These are phyloP conservation scores for Coilia nasus DNA, from an alignment of 2,797 vertebrate genomes.

Conservation along the genomic window DNA sequence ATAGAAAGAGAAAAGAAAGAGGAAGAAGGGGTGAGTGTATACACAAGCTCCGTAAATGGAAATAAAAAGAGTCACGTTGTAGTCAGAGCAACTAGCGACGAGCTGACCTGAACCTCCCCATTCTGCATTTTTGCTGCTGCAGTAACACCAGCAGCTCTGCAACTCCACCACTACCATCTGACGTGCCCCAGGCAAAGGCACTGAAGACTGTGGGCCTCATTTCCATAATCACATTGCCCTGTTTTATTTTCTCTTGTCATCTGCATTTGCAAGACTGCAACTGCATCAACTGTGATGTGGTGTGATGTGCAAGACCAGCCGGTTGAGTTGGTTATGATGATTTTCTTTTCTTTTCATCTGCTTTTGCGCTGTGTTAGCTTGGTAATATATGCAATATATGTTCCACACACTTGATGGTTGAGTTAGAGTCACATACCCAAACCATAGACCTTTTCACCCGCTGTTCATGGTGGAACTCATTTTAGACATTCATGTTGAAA, in stretches of 20 bases:
- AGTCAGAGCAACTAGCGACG: not conserved
- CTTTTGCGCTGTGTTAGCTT: not conserved
- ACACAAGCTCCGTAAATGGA: not conserved
- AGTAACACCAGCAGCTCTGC: not conserved
- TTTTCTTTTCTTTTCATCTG: not conserved
- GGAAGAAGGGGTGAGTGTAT: not conserved
- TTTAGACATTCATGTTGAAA: not conserved
- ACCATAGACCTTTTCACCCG: not conserved
- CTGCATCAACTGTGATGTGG: constrained; percentile 4
- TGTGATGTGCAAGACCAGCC: not conserved
- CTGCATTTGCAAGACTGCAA: not conserved
- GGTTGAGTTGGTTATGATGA: not conserved
- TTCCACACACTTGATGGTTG: not conserved
- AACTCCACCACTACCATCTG: not conserved
- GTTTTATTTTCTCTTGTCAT: not conserved
- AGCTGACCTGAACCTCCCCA: not conserved
- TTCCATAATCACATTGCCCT: constrained; percentile 18
- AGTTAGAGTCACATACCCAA: not conserved
- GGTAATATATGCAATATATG: not conserved
- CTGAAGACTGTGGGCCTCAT: not conserved
- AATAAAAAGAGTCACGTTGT: not conserved
- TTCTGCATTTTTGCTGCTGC: not conserved
- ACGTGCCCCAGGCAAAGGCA: not conserved
- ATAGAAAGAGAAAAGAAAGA: not conserved
- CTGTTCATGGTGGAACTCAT: not conserved